phyloP scores from a whole-genome alignment of 2,113 vertebrate genomes.

The Pao palembangensis region DNA sequence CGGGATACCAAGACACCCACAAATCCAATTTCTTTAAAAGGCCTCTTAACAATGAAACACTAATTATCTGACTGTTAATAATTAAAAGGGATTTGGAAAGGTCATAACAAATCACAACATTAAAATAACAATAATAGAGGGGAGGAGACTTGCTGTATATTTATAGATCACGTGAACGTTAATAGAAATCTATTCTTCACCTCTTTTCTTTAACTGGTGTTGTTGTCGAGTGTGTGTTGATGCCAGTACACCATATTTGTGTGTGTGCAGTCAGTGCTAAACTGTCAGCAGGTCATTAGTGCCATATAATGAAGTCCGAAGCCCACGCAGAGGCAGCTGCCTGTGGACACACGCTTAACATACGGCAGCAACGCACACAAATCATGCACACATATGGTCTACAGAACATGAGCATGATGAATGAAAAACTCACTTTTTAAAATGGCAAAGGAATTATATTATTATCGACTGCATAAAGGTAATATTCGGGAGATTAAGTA shows the following conservation, averaged over 20 bases:
- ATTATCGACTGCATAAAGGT: no score
- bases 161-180: constrained; percentile 33
- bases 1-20: constrained; percentile 27
- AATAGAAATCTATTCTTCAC: constrained; percentile 27
- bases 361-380: constrained; percentile 45
- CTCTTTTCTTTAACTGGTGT: constrained; percentile 58
- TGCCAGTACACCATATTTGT: constrained; percentile 31
- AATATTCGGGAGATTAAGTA: neutral
- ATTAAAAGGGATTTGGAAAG: constrained; percentile 84
- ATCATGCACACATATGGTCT: constrained; percentile 55
- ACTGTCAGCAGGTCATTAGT: constrained; percentile 65
- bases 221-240: constrained; percentile 47
- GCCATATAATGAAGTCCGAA: constrained; percentile 55
- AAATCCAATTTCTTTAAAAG: constrained; percentile 69
- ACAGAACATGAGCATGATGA: constrained; percentile 23
- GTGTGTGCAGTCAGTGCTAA: constrained; percentile 26
- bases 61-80: constrained; percentile 91
- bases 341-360: constrained; percentile 50
- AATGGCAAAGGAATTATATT: no score
- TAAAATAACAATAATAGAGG: constrained; percentile 44
- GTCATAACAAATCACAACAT: constrained; percentile 82
- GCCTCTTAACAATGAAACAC: constrained; percentile 82
- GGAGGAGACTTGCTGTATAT: constrained; percentile 50
- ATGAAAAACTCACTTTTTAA: neutral
- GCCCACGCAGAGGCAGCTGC: constrained; percentile 54